A percentile compares a stretch with the other conserved stretches of the same genome.
Conservation (phyloP, 1,140 invertebrate species). For the Neodiprion lecontei region DNA sequence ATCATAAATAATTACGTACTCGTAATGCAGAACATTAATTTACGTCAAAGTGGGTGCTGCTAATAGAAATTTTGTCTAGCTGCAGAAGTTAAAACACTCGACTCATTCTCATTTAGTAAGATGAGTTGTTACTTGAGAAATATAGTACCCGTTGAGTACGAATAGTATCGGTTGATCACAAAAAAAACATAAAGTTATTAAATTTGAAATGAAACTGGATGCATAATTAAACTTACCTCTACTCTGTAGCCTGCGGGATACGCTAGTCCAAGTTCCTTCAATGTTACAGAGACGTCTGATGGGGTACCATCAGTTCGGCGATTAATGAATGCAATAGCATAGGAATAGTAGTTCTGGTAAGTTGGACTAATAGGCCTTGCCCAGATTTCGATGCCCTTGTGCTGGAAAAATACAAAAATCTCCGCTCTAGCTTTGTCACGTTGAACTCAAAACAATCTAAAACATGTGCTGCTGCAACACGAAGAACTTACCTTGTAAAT, state of each 20-base stretch:
- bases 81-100: conserved; percentile 10
- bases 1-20: conserved; percentile 33
- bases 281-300: conserved; percentile 84
- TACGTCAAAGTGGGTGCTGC: background rate
- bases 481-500: conserved; percentile 75
- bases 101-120: background rate
- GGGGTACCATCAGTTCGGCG: conserved; percentile 89
- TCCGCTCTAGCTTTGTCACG: background rate
- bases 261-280: conserved; percentile 82
- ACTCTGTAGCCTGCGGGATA: conserved; percentile 83
- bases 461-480: conserved; percentile 9
- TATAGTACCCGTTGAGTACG: no score
- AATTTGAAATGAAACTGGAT: no score
- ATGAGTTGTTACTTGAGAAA: no score
- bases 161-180: no score
- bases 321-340: conserved; percentile 87
- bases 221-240: conserved; percentile 66
- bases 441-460: background rate
- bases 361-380: conserved; percentile 84
- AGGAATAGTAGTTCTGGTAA: conserved; percentile 83
- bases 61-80: no score
- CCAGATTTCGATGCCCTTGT: conserved; percentile 93
- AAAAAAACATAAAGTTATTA: no score
- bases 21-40: background rate
- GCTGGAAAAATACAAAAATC: conserved; percentile 63